Evolutionary conservation across 2,888 invertebrate genomes (phyloP).

Genomic region (Hydriomena furcata): DNA sequence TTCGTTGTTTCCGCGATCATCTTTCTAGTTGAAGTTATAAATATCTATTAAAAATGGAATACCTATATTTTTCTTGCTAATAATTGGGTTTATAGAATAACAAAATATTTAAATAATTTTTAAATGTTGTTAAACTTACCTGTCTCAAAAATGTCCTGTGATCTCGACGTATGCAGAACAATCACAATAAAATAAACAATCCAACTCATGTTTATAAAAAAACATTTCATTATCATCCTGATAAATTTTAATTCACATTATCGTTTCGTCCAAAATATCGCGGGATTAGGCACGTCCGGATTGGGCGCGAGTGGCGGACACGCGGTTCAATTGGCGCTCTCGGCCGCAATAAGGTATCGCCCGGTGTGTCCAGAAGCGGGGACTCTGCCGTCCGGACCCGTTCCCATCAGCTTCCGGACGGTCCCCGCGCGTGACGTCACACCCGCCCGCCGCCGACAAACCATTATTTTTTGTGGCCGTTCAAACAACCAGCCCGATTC

Average conservation of each 20-base stretch:
- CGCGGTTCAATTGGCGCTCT: slow-evolving; percentile 77
- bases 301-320: slow-evolving; percentile 70
- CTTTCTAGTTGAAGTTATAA: not conserved
- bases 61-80: no score
- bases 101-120: not conserved
- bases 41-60: not conserved
- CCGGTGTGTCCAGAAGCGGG: slow-evolving; percentile 57
- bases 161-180: slow-evolving; percentile 48
- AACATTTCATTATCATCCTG: slow-evolving; percentile 21
- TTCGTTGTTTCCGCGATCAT: slow-evolving; percentile 19
- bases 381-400: slow-evolving; percentile 59
- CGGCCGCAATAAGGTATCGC: slow-evolving; percentile 63
- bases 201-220: slow-evolving; percentile 52
- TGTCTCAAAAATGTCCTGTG: slow-evolving; percentile 56
- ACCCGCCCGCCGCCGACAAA: slow-evolving; percentile 9
- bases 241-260: slow-evolving; percentile 40
- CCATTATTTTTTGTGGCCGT: slow-evolving; percentile 2
- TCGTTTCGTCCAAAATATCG: slow-evolving; percentile 54
- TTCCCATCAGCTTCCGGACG: slow-evolving; percentile 68
- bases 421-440: slow-evolving; percentile 61
- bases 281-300: slow-evolving; percentile 60
- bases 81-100: not conserved
- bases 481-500: slow-evolving; percentile 46
- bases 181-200: slow-evolving; percentile 43
- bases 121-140: slow-evolving; percentile 48